These are phyloP conservation scores for Erebia ligea DNA, from an alignment of 2,888 invertebrate species.

Conservation along the genomic window DNA sequence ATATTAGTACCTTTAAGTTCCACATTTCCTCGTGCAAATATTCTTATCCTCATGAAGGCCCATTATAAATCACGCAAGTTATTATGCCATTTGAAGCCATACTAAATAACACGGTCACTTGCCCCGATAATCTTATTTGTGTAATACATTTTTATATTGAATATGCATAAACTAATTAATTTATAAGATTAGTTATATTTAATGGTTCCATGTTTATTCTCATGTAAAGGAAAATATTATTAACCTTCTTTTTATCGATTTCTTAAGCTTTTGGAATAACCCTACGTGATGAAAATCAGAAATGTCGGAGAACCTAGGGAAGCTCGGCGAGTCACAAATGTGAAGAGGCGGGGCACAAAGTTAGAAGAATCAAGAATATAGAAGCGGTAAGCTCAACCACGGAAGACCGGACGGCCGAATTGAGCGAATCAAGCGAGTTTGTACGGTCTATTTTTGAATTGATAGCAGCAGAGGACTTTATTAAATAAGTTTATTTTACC, in stretches of 20 bases:
- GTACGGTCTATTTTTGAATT: too few species aligned
- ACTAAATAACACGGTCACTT: constrained; percentile 31
- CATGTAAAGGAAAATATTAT: background rate
- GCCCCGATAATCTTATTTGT: constrained; percentile 40
- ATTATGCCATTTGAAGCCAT: constrained; percentile 37
- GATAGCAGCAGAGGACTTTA: too few species aligned
- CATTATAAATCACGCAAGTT: constrained; percentile 28
- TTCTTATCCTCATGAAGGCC: background rate
- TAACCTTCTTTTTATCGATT: background rate
- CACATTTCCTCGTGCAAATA: background rate
- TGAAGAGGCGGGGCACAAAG: too few species aligned
- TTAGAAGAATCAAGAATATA: too few species aligned
- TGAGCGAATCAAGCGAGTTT: too few species aligned
- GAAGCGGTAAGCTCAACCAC: too few species aligned
- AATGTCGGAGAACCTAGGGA: too few species aligned
- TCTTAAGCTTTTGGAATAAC: background rate
- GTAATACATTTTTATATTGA: constrained; percentile 32
- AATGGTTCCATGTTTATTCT: background rate
- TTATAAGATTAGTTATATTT: constrained; percentile 29
- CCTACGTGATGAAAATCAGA: too few species aligned
- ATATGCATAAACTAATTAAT: constrained; percentile 31
- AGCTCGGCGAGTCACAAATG: too few species aligned
- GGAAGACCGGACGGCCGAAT: too few species aligned
- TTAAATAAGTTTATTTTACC: too few species aligned
- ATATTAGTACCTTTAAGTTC: background rate